Base-by-base conservation (phyloP, 1,140 invertebrate species). In the Agrypnia vestita region DNA sequence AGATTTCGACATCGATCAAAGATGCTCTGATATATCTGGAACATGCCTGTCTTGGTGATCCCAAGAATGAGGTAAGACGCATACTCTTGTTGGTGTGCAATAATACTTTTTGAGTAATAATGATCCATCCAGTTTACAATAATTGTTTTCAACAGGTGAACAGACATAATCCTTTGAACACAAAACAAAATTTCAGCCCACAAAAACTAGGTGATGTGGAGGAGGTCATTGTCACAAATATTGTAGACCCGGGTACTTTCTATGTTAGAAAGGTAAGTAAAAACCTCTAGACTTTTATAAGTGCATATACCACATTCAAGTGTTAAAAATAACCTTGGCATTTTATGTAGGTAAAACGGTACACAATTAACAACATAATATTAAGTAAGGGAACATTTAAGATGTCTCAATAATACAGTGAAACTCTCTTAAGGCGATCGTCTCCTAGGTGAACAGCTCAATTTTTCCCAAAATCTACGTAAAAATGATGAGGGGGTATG, bases 181-280 rank as follows among this genome's bases (percentile, higher is more conserved):
- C 79, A 84, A 43, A 85, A 80, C 73, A 84, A 84, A 47, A 85
- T 84, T 80, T 85, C 86, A 53, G 85, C 84, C 21, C 85, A 87
- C 69, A 80, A 56, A 11, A 86, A 86, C 55, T 76, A 82, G 7
- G 76, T 21, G 56, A 75, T 84, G 3, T 61, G 15, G 86, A 88
- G 75, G 85, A 87, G 46, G 87, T 89, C 3, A 84, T 82, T 62
- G 86, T 89, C 9, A 87, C 86, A 9, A 83, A 87, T 46, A 81
- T 88, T 17, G 74, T 85, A 0, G 86, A 84, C 78, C 88, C 88
- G 0, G 85, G 86, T 78, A 82, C 85, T 55, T 89, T 89, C 79
- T 89, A 80, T 35, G 85, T 89, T 3, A 84, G 86, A 84, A 87
- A 89, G 85, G 88, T 88, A 85, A 49, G 83, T 69, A 82, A 62